Conservation (phyloP, 2,797 vertebrate species). For the Cuniculus paca region DNA sequence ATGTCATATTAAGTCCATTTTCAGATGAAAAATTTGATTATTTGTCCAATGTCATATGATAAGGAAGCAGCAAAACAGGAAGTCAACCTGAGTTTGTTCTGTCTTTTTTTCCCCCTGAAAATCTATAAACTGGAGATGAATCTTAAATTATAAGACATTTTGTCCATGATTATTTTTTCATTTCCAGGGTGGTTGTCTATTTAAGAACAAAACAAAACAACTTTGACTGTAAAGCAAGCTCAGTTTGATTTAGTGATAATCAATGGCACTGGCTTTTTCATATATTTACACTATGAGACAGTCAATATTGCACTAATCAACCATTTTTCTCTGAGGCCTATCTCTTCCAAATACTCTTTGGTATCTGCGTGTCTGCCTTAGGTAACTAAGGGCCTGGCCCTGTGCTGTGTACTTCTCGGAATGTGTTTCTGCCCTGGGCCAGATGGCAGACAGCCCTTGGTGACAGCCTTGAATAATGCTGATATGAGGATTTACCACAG, state of each 20-base stretch:
- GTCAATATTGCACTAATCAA: neutral
- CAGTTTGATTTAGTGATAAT: constrained; percentile 34
- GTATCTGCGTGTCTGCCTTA: neutral
- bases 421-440: neutral
- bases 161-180: constrained; percentile 27
- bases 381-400: neutral
- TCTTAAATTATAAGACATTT: constrained; percentile 3
- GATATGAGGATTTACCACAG: neutral
- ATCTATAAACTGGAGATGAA: neutral
- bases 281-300: neutral
- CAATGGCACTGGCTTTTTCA: neutral
- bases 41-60: constrained; percentile 10
- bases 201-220: constrained; percentile 31
- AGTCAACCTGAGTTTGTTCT: neutral
- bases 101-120: neutral
- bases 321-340: neutral
- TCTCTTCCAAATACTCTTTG: neutral
- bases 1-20: neutral
- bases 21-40: constrained; percentile 8
- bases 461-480: neutral
- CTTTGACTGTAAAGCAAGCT: neutral
- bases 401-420: neutral
- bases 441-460: neutral
- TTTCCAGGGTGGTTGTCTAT: constrained; percentile 48
- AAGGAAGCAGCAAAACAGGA: neutral